Base-by-base conservation (phyloP, 2,888 invertebrate genomes). In the Andrena dorsata region DNA sequence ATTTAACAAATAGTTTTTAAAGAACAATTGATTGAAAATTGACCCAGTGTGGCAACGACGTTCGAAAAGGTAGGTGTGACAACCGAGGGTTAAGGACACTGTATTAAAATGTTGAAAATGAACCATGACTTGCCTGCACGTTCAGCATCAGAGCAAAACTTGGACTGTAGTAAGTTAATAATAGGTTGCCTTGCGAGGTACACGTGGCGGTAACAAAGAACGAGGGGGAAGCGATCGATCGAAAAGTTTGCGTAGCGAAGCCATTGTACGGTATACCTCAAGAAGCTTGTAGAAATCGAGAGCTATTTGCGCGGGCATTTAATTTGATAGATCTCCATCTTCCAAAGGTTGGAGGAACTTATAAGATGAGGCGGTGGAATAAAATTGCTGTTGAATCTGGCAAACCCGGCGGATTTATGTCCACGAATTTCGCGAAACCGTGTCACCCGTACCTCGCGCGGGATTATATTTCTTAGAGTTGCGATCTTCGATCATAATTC, bases 171-270 rank as follows among this genome's bases (percentile, higher is more conserved):
- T 72, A 78, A 72, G 71, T 78, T 72, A 78, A 80, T 80, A 66
- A 77, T 71, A 66, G 64, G 64, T 71, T 64, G 49, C 64, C 60
- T 72, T 60, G 80, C 32, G 7, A 72, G 41, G 79, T 80, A 72
- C 47, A 80, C 79, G 79, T 78, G 80, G 80, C 80, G 51, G 41
- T 78, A 80, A 78, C 72, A 51, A 80, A 80, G 64, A 65, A 41
- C 71, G n/a, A 20, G 7, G 30, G 66, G 58, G 56, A 13, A 35
- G 28, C 66, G 30, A 77, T 70, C 77, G 79, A 80, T 80, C 5
- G 77, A 13, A 60, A 60, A 66, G 30, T 69, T 49, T 16, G 26
- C 20, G 35, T 41, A n/a, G 23, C 51, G 13, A 30, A 51, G 51
- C 35, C 47, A 2, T 60, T 41, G 47, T 51, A 60, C 35, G 41